Evolutionary conservation across 2,888 invertebrate species (phyloP).

Genomic region (Athetis lepigone): DNA sequence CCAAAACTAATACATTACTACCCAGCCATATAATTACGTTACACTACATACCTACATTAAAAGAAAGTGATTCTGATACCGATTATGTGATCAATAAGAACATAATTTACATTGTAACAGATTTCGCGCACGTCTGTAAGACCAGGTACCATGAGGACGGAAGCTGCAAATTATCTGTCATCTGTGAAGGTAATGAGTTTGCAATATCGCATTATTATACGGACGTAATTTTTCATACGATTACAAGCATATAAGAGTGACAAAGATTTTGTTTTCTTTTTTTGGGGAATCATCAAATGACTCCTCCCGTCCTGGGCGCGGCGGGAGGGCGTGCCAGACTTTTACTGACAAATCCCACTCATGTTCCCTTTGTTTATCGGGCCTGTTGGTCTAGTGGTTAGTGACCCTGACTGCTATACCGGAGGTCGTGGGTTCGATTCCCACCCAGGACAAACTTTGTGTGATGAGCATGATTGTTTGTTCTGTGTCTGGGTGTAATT

Average conservation of each 20-base stretch:
- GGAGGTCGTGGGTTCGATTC: no score
- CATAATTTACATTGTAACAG: slow-evolving; percentile 24
- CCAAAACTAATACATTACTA: not conserved
- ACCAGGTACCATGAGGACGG: slow-evolving; percentile 18
- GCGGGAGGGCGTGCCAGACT: no score
- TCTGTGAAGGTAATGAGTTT: slow-evolving; percentile 16
- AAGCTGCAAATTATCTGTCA: slow-evolving; percentile 41
- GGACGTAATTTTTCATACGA: slow-evolving; percentile 7
- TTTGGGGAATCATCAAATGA: no score
- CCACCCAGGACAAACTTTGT: no score
- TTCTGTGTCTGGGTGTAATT: no score
- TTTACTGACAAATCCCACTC: no score
- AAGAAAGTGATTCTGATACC: slow-evolving; percentile 34
- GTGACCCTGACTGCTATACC: no score
- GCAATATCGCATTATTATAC: slow-evolving; percentile 14
- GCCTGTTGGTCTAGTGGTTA: no score
- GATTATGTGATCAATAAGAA: slow-evolving; percentile 19
- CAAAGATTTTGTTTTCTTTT: not conserved
- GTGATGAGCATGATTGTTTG: no score
- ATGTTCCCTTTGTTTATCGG: no score
- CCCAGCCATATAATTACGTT: slow-evolving; percentile 1
- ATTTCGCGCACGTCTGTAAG: slow-evolving; percentile 20
- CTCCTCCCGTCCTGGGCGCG: no score
- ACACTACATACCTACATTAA: slow-evolving; percentile 14
- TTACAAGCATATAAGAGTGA: not conserved